Evolutionary conservation across 2,797 vertebrate genomes (phyloP), one percentile per base, ranked within the genome.

Genomic region (Australoheros facetus): DNA sequence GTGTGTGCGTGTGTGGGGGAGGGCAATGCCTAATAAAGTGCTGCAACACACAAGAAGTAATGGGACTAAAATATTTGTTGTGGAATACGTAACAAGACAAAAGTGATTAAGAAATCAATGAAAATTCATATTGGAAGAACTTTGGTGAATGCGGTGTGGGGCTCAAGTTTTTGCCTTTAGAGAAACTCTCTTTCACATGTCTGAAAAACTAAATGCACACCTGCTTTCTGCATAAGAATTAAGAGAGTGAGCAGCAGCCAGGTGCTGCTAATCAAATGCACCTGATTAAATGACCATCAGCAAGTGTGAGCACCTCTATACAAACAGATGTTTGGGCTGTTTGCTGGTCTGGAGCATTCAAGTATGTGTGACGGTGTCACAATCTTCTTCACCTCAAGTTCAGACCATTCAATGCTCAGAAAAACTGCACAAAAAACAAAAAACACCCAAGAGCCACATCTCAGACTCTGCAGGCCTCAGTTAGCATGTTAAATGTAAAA

Each of bases 91-190:
- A 42, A 86, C 74, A 13, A 85, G 56, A 42, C 56, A 37, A 69
- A 53, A 55, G n/a, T 64, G 75, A 81, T 75, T 77, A 80, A 70
- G 78, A 82, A 75, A 86, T 87, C 77, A 86, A 70, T 82, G 71
- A 60, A 66, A 66, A 48, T 66, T 66, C 62, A 48, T 48, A 7
- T 48, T 28, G 62, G 62, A 42, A 42, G 19, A 66, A 45, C 62
- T 64, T 45, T 26, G 37, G 26, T 64, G 39, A 64, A 45, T 0
- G 2, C 39, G 45, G 0, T 45, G 39, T 45, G 37, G 45, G 39
- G 8, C 21, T 66, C 60, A 45, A 45, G 60, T 28, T 12, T 48
- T 48, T 66, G 42, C 39, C 62, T 66, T 48, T 28, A 48, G 23
- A 19, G 42, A 66, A 66, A 42, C 19, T 48, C 48, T 30, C 28